phyloP scores from a whole-genome alignment of 1,140 invertebrate species.

The Coelopa frigida region DNA sequence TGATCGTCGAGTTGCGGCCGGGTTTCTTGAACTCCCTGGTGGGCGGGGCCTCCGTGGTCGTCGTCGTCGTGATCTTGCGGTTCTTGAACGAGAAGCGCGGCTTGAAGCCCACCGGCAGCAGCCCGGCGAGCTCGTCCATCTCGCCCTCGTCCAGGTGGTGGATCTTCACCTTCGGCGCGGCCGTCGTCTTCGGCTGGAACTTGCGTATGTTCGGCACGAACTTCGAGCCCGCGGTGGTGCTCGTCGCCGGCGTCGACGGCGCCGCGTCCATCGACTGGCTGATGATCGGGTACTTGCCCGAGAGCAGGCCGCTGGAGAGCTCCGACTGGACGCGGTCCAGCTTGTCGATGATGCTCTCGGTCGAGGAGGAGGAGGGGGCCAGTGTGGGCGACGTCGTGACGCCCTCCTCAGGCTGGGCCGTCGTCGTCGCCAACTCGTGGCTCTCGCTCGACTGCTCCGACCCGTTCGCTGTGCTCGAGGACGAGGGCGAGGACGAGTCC shows the following conservation, averaged over 20 bases:
- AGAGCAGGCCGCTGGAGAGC: conserved; percentile 62
- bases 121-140: conserved; percentile 53
- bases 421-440: conserved; percentile 21
- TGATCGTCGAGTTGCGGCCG: conserved; percentile 37
- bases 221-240: conserved; percentile 19
- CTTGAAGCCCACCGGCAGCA: conserved; percentile 59
- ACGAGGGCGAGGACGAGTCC: neutral
- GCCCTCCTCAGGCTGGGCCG: conserved; percentile 10
- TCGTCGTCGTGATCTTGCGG: conserved; percentile 48
- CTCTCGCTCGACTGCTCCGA: conserved; percentile 27
- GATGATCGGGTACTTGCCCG: conserved; percentile 51
- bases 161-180: conserved; percentile 46
- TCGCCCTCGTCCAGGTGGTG: conserved; percentile 61
- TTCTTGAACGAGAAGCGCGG: conserved; percentile 47
- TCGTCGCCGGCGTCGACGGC: conserved; percentile 23
- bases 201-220: conserved; percentile 43
- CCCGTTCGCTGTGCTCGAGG: too few species aligned
- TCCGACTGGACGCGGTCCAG: conserved; percentile 75
- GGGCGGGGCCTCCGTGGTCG: conserved; percentile 22
- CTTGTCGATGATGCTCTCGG: conserved; percentile 76
- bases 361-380: conserved; percentile 21
- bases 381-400: conserved; percentile 6
- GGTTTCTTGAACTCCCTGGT: conserved; percentile 24
- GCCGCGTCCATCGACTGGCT: conserved; percentile 28
- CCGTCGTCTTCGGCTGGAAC: conserved; percentile 49